These are phyloP conservation scores for Felis catus DNA, from an alignment of 2,113 vertebrate species.

Conservation along the genomic window DNA sequence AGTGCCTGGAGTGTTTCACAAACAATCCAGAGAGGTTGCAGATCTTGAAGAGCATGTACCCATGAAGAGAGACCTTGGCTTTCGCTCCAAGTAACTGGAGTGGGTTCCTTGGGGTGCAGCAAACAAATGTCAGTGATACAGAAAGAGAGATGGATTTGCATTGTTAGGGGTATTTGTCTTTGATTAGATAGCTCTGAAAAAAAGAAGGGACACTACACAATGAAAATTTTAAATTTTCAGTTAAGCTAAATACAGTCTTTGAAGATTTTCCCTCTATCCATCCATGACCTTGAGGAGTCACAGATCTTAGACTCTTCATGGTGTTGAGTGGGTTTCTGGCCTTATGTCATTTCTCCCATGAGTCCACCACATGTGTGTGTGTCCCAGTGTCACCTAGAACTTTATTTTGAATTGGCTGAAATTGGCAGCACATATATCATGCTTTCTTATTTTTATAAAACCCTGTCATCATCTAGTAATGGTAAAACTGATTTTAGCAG, in stretches of 20 bases:
- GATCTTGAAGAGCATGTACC: not conserved
- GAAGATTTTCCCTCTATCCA: not conserved
- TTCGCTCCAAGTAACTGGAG: not conserved
- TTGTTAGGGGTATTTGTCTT: constrained; percentile 9
- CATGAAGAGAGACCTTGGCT: not conserved
- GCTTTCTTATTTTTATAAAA: constrained; percentile 24
- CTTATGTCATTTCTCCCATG: not conserved
- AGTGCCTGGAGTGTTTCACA: not conserved
- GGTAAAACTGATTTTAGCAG: not conserved
- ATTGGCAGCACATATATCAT: not conserved
- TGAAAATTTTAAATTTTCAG: not conserved
- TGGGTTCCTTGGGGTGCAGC: not conserved
- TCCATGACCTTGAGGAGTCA: not conserved
- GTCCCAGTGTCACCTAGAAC: not conserved
- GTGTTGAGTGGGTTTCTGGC: constrained; percentile 16
- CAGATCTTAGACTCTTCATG: not conserved
- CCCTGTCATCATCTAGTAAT: not conserved
- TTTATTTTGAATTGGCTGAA: constrained; percentile 42
- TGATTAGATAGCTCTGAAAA: not conserved
- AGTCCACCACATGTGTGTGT: not conserved
- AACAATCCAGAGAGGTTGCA: not conserved
- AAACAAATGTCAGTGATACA: not conserved
- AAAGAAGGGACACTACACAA: not conserved
- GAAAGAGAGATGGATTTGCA: not conserved
- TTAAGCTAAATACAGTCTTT: not conserved